phyloP scores from a whole-genome alignment of 2,113 vertebrate genomes.

The Plecotus auritus region DNA sequence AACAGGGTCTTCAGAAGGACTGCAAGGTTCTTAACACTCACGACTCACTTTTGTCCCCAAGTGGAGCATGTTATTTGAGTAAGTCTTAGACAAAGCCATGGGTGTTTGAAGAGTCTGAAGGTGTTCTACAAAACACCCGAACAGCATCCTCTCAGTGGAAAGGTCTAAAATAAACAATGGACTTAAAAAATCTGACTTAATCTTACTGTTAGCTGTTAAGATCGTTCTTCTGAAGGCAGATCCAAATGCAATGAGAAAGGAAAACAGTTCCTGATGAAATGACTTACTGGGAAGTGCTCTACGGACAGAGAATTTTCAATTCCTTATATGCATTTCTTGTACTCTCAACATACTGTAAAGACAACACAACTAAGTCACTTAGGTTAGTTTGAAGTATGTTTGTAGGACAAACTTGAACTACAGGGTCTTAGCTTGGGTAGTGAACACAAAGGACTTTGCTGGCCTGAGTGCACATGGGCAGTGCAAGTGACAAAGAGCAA shows the following conservation, averaged over 20 bases:
- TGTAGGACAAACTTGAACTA: neutral
- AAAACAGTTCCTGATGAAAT: accelerated
- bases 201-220: neutral
- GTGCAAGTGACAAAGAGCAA: no score
- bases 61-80: neutral
- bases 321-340: neutral
- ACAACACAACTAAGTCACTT: no score
- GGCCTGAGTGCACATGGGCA: neutral
- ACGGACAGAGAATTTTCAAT: neutral
- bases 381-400: neutral
- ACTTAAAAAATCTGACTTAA: neutral
- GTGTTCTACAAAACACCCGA: neutral
- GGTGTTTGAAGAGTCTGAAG: neutral
- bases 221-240: neutral
- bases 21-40: neutral
- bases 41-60: neutral
- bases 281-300: no score
- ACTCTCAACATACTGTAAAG: neutral
- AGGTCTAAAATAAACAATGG: neutral
- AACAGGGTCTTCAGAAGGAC: neutral
- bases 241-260: neutral
- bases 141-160: neutral
- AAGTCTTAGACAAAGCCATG: neutral
- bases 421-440: neutral
- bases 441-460: accelerated